A percentile compares a stretch with the other conserved stretches of the same genome.
Evolutionary conservation across 2,888 invertebrate genomes (phyloP).

Genomic region (Stenurella melanura): DNA sequence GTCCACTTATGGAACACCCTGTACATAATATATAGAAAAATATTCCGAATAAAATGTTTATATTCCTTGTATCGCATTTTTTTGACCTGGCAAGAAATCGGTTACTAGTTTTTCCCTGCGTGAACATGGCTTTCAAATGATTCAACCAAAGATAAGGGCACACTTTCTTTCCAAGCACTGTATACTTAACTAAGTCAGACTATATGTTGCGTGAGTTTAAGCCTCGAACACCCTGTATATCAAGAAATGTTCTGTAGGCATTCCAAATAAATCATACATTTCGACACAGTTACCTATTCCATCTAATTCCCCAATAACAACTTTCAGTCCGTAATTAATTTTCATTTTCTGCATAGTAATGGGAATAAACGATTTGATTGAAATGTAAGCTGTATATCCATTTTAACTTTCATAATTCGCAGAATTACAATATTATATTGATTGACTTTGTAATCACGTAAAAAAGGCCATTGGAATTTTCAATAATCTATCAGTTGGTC

Average conservation of each 20-base stretch:
- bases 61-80: too few relatives aligned
- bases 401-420: conserved; percentile 41
- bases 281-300: neutral
- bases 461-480: conserved; percentile 37
- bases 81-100: too few relatives aligned
- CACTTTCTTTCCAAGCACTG: too few relatives aligned
- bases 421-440: conserved; percentile 37
- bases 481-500: conserved; percentile 30
- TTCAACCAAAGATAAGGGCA: too few relatives aligned
- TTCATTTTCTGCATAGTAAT: neutral
- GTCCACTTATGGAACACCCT: too few relatives aligned
- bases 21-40: too few relatives aligned
- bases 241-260: neutral
- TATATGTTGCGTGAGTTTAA: too few relatives aligned
- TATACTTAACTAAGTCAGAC: too few relatives aligned
- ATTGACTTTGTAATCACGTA: conserved; percentile 31
- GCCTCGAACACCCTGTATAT: too few relatives aligned
- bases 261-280: neutral
- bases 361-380: conserved; percentile 4
- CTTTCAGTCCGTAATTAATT: neutral
- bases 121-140: too few relatives aligned
- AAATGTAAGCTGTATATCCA: conserved; percentile 20
- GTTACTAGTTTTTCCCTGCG: too few relatives aligned
- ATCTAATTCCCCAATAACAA: neutral
- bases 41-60: too few relatives aligned